Base-by-base conservation (phyloP, 53 echinoderm and acorn worm genomes). In the Crossaster papposus region DNA sequence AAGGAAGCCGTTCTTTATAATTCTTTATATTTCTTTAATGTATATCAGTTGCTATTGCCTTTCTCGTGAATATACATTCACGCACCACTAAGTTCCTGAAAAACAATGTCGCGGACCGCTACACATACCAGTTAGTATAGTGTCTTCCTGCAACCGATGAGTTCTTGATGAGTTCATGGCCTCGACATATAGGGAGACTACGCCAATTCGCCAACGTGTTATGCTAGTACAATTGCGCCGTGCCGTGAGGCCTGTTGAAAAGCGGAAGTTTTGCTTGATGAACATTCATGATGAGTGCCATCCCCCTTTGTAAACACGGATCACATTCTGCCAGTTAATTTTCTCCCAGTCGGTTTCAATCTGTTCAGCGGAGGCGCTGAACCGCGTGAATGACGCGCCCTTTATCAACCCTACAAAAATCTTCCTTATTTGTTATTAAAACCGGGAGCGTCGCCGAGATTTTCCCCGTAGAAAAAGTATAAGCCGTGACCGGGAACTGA, bases 401-500 rank as follows among this genome's bases (percentile, higher is more conserved):
- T 68, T 24, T 68, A 28, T 23, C 68, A 23, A 4, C 24, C 2
- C 3, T 26, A 28, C 68, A 68, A 1, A 23, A 68, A 18, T 3
- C 64, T 64, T 28, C 68, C 17, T 68, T 68, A 68, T 68, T 68
- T 68, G 4, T 62, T 11, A 68, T 68, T 68, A 68, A 68, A 26
- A 68, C 68, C 1, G 11, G 68, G 24, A 68, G 5, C 29, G 68
- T 26, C 28, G 4, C 24, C 68, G 4, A 23, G 68, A 28, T 68
- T 28, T 44, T 44, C n/a, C 24, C 68, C 68, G 68, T 26, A 12
- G 28, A 4, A 68, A 4, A 12, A 3, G 28, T 3, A n/a, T n/a
- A n/a, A n/a, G n/a, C n/a, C n/a, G 68, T 68, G 68, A 28, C 68
- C 68, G 68, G 68, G 68, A 68, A 68, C 22, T 68, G n/a, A 28